Evolutionary conservation across 1,140 invertebrate species (phyloP).

Genomic region (Drosophila pallidifrons): DNA sequence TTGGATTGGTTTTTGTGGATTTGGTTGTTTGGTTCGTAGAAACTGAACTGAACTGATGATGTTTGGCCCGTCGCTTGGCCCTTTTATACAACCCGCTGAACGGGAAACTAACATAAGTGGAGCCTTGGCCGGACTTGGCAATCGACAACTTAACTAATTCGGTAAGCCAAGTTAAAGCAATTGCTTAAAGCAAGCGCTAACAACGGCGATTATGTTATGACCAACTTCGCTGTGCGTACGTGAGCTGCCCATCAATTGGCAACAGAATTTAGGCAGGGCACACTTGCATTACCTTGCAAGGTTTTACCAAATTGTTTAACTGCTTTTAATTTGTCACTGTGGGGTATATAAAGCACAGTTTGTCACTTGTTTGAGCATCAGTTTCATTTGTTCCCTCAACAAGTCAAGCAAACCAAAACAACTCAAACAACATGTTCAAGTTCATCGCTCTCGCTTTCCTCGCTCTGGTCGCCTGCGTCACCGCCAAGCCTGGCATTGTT

Average conservation of each 20-base stretch:
- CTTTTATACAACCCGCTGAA: constrained; percentile 50
- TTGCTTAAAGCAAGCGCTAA: constrained; percentile 7
- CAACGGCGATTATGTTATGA: constrained; percentile 26
- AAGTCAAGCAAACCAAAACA: constrained; percentile 51
- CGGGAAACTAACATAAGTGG: neutral
- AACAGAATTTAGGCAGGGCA: constrained; percentile 38
- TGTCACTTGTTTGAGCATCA: constrained; percentile 53
- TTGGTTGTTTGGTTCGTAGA: constrained; percentile 42
- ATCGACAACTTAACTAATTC: constrained; percentile 2
- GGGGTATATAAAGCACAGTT: constrained; percentile 21
- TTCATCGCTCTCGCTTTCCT: constrained; percentile 68
- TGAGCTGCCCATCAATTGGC: constrained; percentile 36
- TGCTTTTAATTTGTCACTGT: neutral
- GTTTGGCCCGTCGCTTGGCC: neutral
- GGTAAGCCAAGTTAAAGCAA: constrained; percentile 9
- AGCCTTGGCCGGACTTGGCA: constrained; percentile 38
- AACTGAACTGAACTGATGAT: constrained; percentile 71
- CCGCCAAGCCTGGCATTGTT: constrained; percentile 78
- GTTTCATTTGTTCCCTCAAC: constrained; percentile 64
- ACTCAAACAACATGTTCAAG: constrained; percentile 71
- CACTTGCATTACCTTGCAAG: constrained; percentile 47
- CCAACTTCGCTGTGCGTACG: constrained; percentile 47
- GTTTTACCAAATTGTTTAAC: constrained; percentile 29
- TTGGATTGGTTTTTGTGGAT: constrained; percentile 40
- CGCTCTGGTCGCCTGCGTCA: constrained; percentile 67